These are phyloP conservation scores for Mythimna lalbum DNA, from an alignment of 2,888 invertebrate genomes.

Conservation along the genomic window DNA sequence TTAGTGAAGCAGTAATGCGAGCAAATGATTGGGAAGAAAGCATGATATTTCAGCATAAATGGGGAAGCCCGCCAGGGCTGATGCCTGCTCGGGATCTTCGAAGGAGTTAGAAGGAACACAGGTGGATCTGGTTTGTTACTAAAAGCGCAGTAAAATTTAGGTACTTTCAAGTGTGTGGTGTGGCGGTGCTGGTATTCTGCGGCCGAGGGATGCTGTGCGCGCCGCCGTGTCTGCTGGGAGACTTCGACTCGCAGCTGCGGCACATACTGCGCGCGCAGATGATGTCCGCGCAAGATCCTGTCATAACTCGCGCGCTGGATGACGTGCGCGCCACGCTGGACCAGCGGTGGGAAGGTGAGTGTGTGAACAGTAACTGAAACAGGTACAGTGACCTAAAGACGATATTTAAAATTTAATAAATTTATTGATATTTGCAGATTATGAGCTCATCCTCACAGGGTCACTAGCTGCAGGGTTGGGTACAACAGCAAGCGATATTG, in stretches of 20 bases:
- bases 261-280: slow-evolving; percentile 1
- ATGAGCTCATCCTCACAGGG: slow-evolving; percentile 52
- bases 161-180: neutral
- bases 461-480: slow-evolving; percentile 60
- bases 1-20: no score
- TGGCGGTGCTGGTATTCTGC: neutral
- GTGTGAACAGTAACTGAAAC: neutral
- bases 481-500: slow-evolving; percentile 60
- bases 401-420: neutral
- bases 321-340: slow-evolving; percentile 22
- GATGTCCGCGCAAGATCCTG: neutral
- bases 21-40: no score
- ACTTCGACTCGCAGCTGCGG: neutral
- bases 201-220: slow-evolving; percentile 6
- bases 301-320: neutral
- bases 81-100: no score
- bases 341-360: slow-evolving; percentile 29
- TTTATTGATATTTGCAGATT: slow-evolving; percentile 43
- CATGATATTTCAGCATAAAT: no score
- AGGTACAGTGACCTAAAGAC: neutral
- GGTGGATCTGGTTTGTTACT: no score
- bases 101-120: no score
- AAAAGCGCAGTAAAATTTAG: no score
- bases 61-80: no score
- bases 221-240: neutral